These are phyloP conservation scores for Parthenolecanium corni DNA, from an alignment of 2,888 invertebrate species.

Conservation along the genomic window DNA sequence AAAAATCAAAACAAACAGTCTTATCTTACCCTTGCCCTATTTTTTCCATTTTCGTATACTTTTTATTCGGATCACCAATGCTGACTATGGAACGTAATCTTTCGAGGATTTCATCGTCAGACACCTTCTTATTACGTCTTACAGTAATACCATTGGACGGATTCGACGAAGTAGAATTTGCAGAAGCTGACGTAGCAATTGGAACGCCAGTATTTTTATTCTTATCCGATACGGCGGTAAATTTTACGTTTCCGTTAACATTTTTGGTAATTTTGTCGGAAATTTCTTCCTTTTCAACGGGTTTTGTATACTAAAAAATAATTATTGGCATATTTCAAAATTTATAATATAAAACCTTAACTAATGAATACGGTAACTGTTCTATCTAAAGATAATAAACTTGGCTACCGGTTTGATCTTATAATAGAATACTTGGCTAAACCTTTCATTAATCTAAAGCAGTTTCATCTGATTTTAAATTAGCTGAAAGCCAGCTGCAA, in stretches of 20 bases:
- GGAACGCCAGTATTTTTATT: slow-evolving; percentile 58
- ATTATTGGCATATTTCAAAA: too few relatives aligned
- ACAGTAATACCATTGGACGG: slow-evolving; percentile 30
- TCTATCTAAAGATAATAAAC: too few relatives aligned
- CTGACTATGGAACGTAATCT: slow-evolving; percentile 92
- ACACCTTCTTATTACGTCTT: slow-evolving; percentile 58
- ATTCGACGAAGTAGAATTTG: slow-evolving; percentile 35
- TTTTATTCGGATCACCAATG: slow-evolving; percentile 94
- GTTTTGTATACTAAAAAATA: slow-evolving; percentile 86
- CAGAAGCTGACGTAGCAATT: slow-evolving; percentile 40
- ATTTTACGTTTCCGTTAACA: slow-evolving; percentile 32
- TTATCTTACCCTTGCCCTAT: slow-evolving; percentile 85
- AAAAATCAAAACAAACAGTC: too few relatives aligned
- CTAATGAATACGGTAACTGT: too few relatives aligned
- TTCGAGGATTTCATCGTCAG: slow-evolving; percentile 94
- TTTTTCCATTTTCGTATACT: slow-evolving; percentile 98
- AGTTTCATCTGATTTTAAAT: too few relatives aligned
- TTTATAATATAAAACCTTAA: too few relatives aligned
- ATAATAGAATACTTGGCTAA: too few relatives aligned
- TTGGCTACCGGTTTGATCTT: too few relatives aligned
- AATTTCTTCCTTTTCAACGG: slow-evolving; percentile 76
- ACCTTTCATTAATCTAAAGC: too few relatives aligned
- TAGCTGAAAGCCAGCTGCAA: too few relatives aligned
- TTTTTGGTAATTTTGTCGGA: slow-evolving; percentile 16
- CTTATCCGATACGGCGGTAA: slow-evolving; percentile 45